Evolutionary conservation across 2,888 invertebrate genomes (phyloP).

Genomic region (Crioceris asparagi): DNA sequence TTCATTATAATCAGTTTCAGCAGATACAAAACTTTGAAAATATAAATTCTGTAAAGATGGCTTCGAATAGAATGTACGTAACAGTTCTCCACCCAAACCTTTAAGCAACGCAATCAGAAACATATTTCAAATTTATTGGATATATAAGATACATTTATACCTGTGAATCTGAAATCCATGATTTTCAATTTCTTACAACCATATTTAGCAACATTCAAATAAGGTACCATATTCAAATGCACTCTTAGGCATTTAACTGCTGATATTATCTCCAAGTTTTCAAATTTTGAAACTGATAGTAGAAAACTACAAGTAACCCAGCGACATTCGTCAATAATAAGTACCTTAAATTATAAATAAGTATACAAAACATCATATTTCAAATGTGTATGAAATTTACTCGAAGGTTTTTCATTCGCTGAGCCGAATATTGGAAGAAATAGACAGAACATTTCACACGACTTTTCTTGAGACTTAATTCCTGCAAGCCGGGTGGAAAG

Average conservation of each 20-base stretch:
- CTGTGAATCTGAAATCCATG: conserved; percentile 34
- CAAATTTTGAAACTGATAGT: conserved; percentile 61
- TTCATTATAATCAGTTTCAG: conserved; percentile 20
- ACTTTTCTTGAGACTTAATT: conserved; percentile 46
- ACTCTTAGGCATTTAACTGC: conserved; percentile 52
- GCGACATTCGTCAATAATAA: conserved; percentile 59
- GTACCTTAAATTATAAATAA: conserved; percentile 40
- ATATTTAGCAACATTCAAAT: conserved; percentile 62
- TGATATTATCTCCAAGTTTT: conserved; percentile 48
- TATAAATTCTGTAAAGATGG: conserved; percentile 28
- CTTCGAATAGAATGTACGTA: conserved; percentile 25
- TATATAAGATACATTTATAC: conserved; percentile 16
- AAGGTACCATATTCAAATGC: conserved; percentile 55
- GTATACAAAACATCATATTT: conserved; percentile 2
- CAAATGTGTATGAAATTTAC: conserved; percentile 13
- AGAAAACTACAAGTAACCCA: conserved; percentile 68
- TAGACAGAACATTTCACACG: conserved; percentile 22
- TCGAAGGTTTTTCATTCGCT: conserved; percentile 21
- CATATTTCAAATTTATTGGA: background rate
- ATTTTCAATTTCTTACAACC: conserved; percentile 51
- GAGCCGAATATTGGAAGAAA: conserved; percentile 28
- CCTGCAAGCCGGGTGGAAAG: conserved; percentile 53
- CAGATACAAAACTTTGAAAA: conserved; percentile 27
- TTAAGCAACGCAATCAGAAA: conserved; percentile 10
- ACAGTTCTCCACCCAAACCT: conserved; percentile 29